phyloP scores from a whole-genome alignment of 2,797 vertebrate genomes.

The Cirrhinus molitorella region DNA sequence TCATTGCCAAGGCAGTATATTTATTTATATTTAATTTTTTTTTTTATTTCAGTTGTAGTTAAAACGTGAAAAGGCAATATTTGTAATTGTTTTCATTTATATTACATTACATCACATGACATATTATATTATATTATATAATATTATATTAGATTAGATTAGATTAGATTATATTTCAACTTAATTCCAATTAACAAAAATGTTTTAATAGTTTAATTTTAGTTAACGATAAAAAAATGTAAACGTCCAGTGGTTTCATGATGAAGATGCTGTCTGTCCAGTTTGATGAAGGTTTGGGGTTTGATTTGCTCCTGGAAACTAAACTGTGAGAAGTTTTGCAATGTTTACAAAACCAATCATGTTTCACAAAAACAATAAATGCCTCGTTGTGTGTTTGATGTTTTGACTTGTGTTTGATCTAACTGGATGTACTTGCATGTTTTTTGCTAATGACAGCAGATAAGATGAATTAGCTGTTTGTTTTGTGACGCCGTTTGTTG shows the following conservation, averaged over 20 bases:
- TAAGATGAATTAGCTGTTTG: background rate
- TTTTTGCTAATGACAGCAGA: background rate
- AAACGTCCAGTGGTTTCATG: background rate
- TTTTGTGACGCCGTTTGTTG: background rate
- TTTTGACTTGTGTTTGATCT: background rate
- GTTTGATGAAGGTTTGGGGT: background rate
- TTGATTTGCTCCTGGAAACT: too few species aligned
- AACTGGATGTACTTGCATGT: background rate
- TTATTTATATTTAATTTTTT: too few species aligned
- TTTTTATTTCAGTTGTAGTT: too few species aligned
- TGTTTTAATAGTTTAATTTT: background rate
- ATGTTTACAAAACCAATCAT: background rate
- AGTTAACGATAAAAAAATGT: background rate
- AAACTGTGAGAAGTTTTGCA: background rate
- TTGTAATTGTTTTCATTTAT: too few species aligned
- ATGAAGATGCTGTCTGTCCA: background rate
- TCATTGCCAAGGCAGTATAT: too few species aligned
- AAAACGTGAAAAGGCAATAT: too few species aligned
- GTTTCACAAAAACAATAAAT: background rate
- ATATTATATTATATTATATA: background rate
- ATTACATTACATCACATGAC: too few species aligned
- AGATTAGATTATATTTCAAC: background rate
- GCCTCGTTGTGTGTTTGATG: background rate
- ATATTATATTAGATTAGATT: background rate
- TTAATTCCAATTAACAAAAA: too few species aligned